Conservation (phyloP, 2,888 invertebrate genomes). For the Mesorhabditis spiculigera region DNA sequence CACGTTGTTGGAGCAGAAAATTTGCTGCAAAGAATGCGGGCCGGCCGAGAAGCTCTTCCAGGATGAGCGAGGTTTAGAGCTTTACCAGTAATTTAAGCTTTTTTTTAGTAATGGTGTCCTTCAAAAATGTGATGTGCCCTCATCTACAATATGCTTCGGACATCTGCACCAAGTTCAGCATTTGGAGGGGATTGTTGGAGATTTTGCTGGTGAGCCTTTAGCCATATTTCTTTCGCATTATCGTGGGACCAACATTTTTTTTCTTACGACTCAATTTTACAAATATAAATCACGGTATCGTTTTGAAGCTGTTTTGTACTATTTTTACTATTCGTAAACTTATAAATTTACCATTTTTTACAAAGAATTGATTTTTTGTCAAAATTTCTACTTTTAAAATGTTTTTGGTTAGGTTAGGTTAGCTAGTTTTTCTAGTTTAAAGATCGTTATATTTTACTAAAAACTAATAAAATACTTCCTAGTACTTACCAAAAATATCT, state of each 20-base stretch:
- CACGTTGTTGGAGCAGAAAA: conserved; percentile 44
- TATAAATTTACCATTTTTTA: background rate
- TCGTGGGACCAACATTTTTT: too few relatives aligned
- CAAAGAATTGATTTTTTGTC: background rate
- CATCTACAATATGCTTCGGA: conserved; percentile 51
- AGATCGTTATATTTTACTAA: too few relatives aligned
- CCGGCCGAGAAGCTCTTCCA: conserved; percentile 5
- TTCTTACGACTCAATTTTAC: too few relatives aligned
- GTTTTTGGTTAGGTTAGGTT: too few relatives aligned
- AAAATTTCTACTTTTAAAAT: too few relatives aligned
- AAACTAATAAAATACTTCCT: too few relatives aligned
- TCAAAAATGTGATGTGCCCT: conserved; percentile 56
- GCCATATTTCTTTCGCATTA: background rate
- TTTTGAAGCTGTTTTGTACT: background rate
- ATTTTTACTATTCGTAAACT: background rate
- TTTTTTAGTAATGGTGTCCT: conserved; percentile 31
- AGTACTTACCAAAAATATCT: too few relatives aligned
- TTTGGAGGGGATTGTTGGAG: conserved; percentile 53
- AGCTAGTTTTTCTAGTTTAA: too few relatives aligned
- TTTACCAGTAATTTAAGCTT: conserved; percentile 1
- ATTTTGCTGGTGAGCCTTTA: background rate
- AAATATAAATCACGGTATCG: too few relatives aligned
- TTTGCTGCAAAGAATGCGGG: conserved; percentile 51
- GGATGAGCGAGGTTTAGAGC: background rate
- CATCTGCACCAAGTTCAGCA: conserved; percentile 40